Conservation (phyloP, 2,113 vertebrate genomes). For the Callospermophilus lateralis region DNA sequence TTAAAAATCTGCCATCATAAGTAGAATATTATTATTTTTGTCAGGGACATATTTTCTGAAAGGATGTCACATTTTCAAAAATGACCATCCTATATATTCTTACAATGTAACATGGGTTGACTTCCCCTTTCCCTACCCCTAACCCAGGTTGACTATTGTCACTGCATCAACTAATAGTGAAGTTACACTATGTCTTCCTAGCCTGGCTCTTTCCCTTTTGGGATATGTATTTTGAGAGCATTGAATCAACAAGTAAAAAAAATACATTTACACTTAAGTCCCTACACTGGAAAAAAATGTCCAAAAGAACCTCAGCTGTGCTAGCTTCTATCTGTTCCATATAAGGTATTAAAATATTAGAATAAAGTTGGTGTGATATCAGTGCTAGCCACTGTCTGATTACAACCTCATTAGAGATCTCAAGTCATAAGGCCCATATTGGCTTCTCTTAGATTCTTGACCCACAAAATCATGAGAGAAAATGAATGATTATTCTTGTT, state of each 20-base stretch:
- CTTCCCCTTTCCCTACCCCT: background rate
- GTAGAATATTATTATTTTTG: background rate
- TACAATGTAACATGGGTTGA: background rate
- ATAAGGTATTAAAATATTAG: background rate
- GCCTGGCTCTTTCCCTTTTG: background rate
- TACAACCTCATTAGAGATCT: background rate
- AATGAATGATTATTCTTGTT: constrained; percentile 41
- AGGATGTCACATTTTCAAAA: background rate
- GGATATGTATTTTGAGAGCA: background rate
- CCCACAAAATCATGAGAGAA: background rate
- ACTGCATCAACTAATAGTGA: background rate
- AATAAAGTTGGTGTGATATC: background rate
- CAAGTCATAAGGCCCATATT: background rate
- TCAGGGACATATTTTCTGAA: background rate
- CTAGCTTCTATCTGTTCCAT: background rate
- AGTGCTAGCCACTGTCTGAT: background rate
- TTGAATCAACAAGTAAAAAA: too few species aligned
- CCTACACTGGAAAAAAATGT: background rate
- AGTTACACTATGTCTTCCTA: background rate
- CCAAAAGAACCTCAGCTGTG: background rate
- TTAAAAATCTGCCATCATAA: background rate
- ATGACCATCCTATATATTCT: background rate
- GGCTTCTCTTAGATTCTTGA: background rate
- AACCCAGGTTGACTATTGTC: background rate
- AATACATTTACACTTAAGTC: background rate